phyloP scores from a whole-genome alignment of 2,797 vertebrate genomes.

The Telmatherina bonti region DNA sequence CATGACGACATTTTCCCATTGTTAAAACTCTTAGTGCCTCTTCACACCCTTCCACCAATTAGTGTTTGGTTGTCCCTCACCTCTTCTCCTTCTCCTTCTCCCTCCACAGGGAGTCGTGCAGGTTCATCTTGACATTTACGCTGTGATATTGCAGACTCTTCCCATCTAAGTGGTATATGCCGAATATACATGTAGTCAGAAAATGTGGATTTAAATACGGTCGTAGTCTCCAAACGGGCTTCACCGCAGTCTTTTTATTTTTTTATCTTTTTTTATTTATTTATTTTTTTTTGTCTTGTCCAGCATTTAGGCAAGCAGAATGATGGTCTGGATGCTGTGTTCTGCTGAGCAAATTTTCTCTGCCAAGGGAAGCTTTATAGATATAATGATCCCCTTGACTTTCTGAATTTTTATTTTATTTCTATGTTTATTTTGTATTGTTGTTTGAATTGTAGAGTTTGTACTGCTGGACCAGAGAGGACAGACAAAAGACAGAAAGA shows the following conservation, averaged over 20 bases:
- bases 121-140: constrained; percentile 53
- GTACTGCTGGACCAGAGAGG: no score
- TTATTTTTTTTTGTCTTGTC: no score
- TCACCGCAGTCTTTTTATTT: neutral
- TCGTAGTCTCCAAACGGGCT: constrained; percentile 2
- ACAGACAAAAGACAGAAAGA: no score
- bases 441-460: no score
- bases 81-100: neutral
- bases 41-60: constrained; percentile 68
- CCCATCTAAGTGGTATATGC: constrained; percentile 44
- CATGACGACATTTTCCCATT: constrained; percentile 60
- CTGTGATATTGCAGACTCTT: constrained; percentile 28
- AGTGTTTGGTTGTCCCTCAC: constrained; percentile 48
- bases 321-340: no score
- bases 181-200: constrained; percentile 13
- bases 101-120: constrained; percentile 17
- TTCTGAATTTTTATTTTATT: no score
- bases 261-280: no score
- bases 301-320: no score
- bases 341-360: no score
- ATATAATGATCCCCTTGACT: no score
- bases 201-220: constrained; percentile 27
- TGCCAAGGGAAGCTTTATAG: no score
- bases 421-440: no score
- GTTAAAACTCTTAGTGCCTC: constrained; percentile 59